Evolutionary conservation across 2,113 vertebrate genomes (phyloP).

Genomic region (Mandrillus leucophaeus): DNA sequence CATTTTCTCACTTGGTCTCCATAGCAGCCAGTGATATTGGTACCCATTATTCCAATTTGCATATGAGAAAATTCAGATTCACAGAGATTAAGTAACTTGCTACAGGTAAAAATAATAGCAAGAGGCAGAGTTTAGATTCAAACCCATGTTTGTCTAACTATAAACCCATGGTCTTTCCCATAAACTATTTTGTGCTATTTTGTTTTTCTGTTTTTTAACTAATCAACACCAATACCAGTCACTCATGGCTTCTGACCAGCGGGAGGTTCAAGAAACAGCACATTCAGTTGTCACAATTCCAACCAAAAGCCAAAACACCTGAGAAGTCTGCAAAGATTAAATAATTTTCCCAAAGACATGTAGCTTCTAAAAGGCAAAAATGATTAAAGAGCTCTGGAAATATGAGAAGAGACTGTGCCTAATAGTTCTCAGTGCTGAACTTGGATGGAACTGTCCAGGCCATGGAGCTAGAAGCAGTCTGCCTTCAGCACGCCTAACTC

Average conservation of each 20-base stretch:
- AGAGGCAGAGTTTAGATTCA: neutral
- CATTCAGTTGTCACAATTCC: neutral
- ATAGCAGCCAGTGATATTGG: neutral
- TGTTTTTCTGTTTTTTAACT: neutral
- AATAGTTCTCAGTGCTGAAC: neutral
- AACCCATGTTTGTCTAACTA: neutral
- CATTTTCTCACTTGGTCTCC: neutral
- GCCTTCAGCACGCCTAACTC: neutral
- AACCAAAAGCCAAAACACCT: neutral
- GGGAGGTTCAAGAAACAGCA: neutral
- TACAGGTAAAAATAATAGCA: neutral
- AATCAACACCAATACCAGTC: neutral
- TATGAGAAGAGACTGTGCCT: neutral
- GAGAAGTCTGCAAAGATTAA: neutral
- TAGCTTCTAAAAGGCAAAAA: neutral
- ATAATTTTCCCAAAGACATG: neutral
- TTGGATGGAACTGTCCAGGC: neutral
- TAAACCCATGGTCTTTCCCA: neutral
- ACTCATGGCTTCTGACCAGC: neutral
- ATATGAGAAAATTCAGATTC: neutral
- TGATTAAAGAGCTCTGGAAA: neutral
- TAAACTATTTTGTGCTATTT: neutral
- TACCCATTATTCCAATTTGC: neutral
- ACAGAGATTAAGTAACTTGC: neutral
- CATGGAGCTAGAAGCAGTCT: neutral